These are phyloP conservation scores for Zoanthus sociatus DNA, from an alignment of 92 coral and sea anemone species.

Conservation along the genomic window DNA sequence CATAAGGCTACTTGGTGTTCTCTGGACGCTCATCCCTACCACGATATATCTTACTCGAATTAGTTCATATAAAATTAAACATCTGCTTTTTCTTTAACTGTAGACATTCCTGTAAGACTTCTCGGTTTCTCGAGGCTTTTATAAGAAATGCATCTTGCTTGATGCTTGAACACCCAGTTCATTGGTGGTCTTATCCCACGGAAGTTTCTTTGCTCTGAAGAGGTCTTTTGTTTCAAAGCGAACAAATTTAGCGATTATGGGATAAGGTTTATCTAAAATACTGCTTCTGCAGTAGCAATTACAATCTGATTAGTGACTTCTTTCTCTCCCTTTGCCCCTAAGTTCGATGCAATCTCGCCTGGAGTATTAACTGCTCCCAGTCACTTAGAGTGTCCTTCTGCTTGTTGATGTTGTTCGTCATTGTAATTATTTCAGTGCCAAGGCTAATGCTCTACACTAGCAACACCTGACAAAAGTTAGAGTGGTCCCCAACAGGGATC, in stretches of 20 bases:
- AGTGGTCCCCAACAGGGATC: too few species aligned
- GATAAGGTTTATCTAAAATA: too few species aligned
- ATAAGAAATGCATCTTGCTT: not conserved
- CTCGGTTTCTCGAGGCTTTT: not conserved
- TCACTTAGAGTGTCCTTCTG: not conserved
- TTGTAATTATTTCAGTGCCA: not conserved
- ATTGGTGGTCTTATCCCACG: not conserved
- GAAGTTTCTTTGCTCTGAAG: not conserved
- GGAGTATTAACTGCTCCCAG: not conserved
- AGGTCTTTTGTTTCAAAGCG: not conserved
- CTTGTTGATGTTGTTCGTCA: not conserved
- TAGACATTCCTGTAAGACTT: not conserved
- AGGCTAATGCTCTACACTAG: not conserved
- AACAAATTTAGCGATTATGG: conserved; percentile 1
- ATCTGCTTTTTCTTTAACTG: not conserved
- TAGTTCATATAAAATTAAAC: conserved; percentile 6
- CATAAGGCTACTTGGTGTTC: too few species aligned
- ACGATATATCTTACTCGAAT: not conserved
- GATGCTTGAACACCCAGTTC: not conserved
- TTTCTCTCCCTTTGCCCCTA: not conserved
- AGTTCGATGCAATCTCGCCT: not conserved
- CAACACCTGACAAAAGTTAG: not conserved
- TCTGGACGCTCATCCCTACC: too few species aligned
- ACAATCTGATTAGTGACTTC: not conserved
- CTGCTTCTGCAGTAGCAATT: not conserved